phyloP scores from a whole-genome alignment of 2,888 invertebrate species.

The Rugalucina vietnamica region DNA sequence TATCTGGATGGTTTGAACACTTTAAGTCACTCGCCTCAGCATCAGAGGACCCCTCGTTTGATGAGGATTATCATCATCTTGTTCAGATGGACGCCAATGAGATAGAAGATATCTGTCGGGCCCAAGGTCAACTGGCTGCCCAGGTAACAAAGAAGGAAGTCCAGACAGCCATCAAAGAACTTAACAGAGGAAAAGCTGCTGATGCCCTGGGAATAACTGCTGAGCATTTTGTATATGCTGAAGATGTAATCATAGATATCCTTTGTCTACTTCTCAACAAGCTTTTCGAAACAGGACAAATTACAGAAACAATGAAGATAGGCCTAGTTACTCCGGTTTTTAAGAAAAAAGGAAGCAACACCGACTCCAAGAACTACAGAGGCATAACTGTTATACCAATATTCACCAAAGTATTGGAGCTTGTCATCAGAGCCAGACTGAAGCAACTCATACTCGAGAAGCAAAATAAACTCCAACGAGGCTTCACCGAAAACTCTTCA shows the following conservation, averaged over 20 bases:
- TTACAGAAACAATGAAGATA: conserved; percentile 17
- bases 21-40: neutral
- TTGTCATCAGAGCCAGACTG: conserved; percentile 1
- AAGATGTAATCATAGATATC: neutral
- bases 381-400: conserved; percentile 37
- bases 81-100: neutral
- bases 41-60: neutral
- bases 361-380: conserved; percentile 11
- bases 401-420: conserved; percentile 7
- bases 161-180: conserved; percentile 3
- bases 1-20: neutral
- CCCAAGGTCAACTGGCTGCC: neutral
- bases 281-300: neutral
- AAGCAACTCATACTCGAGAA: neutral
- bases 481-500: conserved; percentile 20
- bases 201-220: neutral
- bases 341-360: conserved; percentile 18
- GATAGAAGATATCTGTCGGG: neutral
- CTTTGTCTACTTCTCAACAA: neutral
- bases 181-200: conserved; percentile 22
- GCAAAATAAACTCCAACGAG: conserved; percentile 2
- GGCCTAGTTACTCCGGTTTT: conserved; percentile 24
- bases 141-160: neutral
- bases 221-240: conserved; percentile 18
- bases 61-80: neutral